Base-by-base conservation (phyloP, 2,113 vertebrate species). In the Micronycteris hirsuta region DNA sequence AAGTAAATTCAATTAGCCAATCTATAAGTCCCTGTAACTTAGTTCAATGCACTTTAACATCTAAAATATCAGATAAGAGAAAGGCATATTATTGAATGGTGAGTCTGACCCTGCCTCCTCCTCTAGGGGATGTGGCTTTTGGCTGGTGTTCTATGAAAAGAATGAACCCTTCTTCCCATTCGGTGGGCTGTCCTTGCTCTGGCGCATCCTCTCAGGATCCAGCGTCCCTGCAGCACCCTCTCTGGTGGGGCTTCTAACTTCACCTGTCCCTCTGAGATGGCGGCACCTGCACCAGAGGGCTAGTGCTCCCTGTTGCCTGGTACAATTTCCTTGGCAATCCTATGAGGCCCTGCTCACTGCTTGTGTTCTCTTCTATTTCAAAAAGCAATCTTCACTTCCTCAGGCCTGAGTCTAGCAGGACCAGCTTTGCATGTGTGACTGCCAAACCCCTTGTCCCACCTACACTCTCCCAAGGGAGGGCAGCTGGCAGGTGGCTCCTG, bases 1-100 rank as follows among this genome's bases (percentile, higher is more conserved):
- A 88, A 52, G 43, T 24, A 45, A 93, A 81, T 80, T 90, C 26
- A 83, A 28, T 74, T 43, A 71, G 63, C 38, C 43, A 22, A 16
- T 61, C 38, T 81, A 24, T 4, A 76, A 74, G 91, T 80, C 84
- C 47, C 68, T 80, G 1, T 78, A 63, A 94, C 76, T 85, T 96
- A 65, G 22, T 74, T 87, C 78, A 83, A 76, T 56, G n/a, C 13
- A 19, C 13, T 67, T 90, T 74, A 33, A 31, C 78, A 71, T 41
- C 54, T 80, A 43, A 70, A 86, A 33, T 45, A 80, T 68, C 38
- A 65, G 68, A 52, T 31, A 33, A 84, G n/a, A 77, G 49, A 76
- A 36, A 63, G 15, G 24, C 3, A 12, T 47, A 26, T 10, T 58
- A 11, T 49, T 36, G 65, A 81, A 24, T 20, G 0, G 68, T 26